phyloP scores from a whole-genome alignment of 2,888 invertebrate genomes.

The Clanis bilineata region DNA sequence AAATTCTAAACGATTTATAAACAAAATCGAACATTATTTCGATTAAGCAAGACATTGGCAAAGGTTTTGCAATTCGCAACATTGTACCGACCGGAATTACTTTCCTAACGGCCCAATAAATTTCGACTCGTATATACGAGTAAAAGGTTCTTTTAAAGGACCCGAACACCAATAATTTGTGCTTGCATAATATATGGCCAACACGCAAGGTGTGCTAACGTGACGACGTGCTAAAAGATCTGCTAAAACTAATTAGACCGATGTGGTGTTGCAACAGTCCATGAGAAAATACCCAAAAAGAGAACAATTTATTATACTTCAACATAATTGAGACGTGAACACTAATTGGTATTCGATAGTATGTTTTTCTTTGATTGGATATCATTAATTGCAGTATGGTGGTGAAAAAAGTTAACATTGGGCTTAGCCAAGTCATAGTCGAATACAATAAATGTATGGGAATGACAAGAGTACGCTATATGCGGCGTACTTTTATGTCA shows the following conservation, averaged over 20 bases:
- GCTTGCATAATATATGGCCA: slow-evolving; percentile 46
- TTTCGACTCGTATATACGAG: not conserved
- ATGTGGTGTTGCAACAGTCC: slow-evolving; percentile 42
- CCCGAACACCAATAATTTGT: slow-evolving; percentile 30
- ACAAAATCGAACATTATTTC: slow-evolving; percentile 14
- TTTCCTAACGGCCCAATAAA: not conserved
- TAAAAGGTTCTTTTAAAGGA: slow-evolving; percentile 13
- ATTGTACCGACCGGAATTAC: slow-evolving; percentile 16
- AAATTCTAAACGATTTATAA: not conserved
- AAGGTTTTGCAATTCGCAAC: slow-evolving; percentile 37
- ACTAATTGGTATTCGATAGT: slow-evolving; percentile 29
- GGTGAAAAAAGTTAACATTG: too few relatives aligned
- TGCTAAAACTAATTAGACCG: slow-evolving; percentile 63
- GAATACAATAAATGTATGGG: too few relatives aligned
- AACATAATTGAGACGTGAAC: slow-evolving; percentile 32
- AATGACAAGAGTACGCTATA: too few relatives aligned
- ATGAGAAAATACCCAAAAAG: slow-evolving; percentile 28
- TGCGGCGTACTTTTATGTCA: too few relatives aligned
- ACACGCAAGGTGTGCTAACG: slow-evolving; percentile 42
- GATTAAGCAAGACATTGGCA: slow-evolving; percentile 40
- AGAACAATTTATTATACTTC: slow-evolving; percentile 60
- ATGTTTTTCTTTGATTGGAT: slow-evolving; percentile 21
- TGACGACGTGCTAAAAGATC: slow-evolving; percentile 63
- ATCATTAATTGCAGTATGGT: not conserved
- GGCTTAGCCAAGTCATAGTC: too few relatives aligned